Conservation (phyloP, 2,797 vertebrate species). For the Urocyon cinereoargenteus region DNA sequence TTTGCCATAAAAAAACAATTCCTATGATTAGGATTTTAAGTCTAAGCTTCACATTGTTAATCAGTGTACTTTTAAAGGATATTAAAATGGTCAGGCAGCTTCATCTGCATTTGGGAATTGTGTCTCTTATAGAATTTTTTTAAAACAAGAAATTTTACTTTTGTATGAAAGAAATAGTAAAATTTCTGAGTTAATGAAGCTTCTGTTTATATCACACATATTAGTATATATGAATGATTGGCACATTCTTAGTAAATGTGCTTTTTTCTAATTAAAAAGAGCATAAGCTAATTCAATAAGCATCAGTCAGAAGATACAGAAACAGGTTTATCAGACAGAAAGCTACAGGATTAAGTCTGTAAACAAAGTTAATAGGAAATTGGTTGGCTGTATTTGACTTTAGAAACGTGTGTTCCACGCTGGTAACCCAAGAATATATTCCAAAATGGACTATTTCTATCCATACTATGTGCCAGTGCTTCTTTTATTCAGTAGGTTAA, state of each 20-base stretch:
- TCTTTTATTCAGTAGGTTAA: constrained; percentile 8
- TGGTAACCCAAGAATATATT: background rate
- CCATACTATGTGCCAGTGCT: background rate
- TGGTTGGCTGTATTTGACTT: background rate
- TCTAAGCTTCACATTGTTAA: constrained; percentile 13
- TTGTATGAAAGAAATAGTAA: background rate
- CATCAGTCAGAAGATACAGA: constrained; percentile 11
- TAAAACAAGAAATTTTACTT: constrained; percentile 19
- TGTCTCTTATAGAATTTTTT: constrained; percentile 35
- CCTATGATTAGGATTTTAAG: constrained; percentile 9
- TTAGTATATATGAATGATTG: constrained; percentile 8
- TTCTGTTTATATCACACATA: constrained; percentile 10
- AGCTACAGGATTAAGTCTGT: background rate
- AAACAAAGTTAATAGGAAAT: constrained; percentile 34
- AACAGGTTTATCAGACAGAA: constrained; percentile 32
- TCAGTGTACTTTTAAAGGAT: background rate
- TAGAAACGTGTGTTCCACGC: background rate
- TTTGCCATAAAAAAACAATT: background rate
- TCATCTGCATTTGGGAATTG: background rate
- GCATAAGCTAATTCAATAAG: constrained; percentile 5
- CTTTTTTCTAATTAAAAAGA: constrained; percentile 17
- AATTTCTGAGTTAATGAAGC: background rate
- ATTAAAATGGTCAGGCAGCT: background rate
- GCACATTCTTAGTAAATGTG: background rate
- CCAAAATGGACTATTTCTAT: background rate